These are phyloP conservation scores for Ariopsis seemanni DNA, from an alignment of 2,113 vertebrate genomes.

Conservation along the genomic window DNA sequence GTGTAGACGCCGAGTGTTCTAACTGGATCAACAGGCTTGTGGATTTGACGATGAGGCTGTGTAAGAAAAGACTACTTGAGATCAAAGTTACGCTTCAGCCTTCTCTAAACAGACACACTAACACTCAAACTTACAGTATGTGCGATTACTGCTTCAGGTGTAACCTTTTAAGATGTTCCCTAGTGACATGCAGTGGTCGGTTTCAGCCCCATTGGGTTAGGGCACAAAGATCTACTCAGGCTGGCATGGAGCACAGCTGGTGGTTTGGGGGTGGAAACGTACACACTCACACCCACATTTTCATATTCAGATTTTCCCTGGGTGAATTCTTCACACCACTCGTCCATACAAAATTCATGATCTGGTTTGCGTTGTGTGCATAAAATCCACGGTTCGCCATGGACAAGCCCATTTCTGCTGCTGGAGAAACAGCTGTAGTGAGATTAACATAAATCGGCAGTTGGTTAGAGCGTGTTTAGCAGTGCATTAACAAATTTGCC, in stretches of 20 bases:
- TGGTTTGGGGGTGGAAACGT: not conserved
- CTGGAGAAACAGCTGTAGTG: slow-evolving; percentile 61
- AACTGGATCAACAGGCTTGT: not conserved
- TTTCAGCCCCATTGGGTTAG: slow-evolving; percentile 12
- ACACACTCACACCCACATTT: slow-evolving; percentile 24
- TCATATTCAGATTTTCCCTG: slow-evolving; percentile 32
- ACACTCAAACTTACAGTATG: not conserved
- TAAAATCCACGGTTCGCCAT: slow-evolving; percentile 44
- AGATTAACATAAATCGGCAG: slow-evolving; percentile 65
- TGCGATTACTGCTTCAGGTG: slow-evolving; percentile 1
- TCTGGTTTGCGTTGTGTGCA: slow-evolving; percentile 35
- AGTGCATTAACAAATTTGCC: slow-evolving; percentile 66
- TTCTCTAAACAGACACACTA: not conserved
- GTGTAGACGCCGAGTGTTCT: not conserved
- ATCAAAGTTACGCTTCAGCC: not conserved
- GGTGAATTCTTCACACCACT: slow-evolving; percentile 47
- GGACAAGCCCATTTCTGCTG: slow-evolving; percentile 58
- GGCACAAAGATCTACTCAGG: slow-evolving; percentile 15
- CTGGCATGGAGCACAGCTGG: slow-evolving; percentile 13
- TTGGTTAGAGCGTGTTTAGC: slow-evolving; percentile 65
- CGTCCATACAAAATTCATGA: slow-evolving; percentile 57
- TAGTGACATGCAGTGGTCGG: not conserved
- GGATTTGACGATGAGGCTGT: not conserved
- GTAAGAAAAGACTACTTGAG: not conserved
- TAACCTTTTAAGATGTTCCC: not conserved